Percentiles rank a stretch among this genome's conserved stretches.
These are phyloP conservation scores for Vandiemenella viatica DNA, from an alignment of 2,888 invertebrate species.

Conservation along the genomic window DNA sequence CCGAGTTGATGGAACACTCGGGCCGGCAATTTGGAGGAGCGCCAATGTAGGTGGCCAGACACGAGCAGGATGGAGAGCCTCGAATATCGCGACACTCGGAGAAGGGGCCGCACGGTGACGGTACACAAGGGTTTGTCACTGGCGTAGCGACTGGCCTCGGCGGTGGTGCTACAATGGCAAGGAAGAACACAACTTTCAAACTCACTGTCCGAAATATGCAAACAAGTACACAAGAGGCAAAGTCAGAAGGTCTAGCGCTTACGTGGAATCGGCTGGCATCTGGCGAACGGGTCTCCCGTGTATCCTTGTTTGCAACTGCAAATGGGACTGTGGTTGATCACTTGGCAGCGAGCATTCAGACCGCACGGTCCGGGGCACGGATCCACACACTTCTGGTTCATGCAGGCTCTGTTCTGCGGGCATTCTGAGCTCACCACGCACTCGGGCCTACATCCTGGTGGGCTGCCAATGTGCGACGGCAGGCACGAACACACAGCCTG, in stretches of 20 bases:
- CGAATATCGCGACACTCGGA: constrained; percentile 36
- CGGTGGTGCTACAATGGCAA: constrained; percentile 17
- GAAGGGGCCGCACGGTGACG: constrained; percentile 53
- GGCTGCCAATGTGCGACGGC: constrained; percentile 48
- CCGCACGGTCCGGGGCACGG: constrained; percentile 61
- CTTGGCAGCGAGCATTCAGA: constrained; percentile 50
- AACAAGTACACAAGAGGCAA: constrained; percentile 5
- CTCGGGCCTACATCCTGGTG: constrained; percentile 51
- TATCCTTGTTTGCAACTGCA: constrained; percentile 43
- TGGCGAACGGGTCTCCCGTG: constrained; percentile 49
- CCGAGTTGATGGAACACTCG: constrained; percentile 57
- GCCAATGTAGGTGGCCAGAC: constrained; percentile 25
- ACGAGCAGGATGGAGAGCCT: constrained; percentile 26
- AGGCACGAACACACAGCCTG: constrained; percentile 57
- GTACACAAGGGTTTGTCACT: constrained; percentile 34
- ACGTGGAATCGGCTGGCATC: constrained; percentile 29
- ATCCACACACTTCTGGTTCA: constrained; percentile 52
- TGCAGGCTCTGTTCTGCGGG: constrained; percentile 42
- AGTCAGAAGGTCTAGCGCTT: neutral
- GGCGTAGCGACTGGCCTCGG: constrained; percentile 11
- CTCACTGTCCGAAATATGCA: neutral
- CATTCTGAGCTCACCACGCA: constrained; percentile 54
- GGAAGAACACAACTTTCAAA: neutral
- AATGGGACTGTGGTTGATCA: constrained; percentile 54
- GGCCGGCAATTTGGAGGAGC: constrained; percentile 45